Evolutionary conservation across 2,797 vertebrate genomes (phyloP).

Genomic region (Gallinago nigripennis): DNA sequence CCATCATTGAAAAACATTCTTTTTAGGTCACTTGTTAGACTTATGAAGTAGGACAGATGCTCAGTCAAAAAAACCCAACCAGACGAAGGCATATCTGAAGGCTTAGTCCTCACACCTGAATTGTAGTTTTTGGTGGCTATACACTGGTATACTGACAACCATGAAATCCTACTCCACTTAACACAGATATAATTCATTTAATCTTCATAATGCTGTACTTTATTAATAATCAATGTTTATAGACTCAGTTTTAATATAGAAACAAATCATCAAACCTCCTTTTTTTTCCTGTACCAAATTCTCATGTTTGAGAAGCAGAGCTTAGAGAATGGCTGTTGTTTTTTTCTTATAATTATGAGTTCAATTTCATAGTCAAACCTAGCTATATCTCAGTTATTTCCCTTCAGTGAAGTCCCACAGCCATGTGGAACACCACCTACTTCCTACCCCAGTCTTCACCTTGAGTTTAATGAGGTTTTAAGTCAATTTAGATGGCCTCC

Average conservation of each 20-base stretch:
- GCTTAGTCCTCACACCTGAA: not conserved
- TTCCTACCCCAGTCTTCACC: not conserved
- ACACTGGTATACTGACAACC: not conserved
- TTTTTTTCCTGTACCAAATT: not conserved
- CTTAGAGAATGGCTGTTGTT: not conserved
- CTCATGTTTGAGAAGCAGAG: not conserved
- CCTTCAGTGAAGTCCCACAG: not conserved
- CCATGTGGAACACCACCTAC: fast-evolving
- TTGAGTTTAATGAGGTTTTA: not conserved
- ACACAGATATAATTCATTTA: not conserved
- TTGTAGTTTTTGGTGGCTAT: not conserved
- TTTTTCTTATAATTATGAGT: not conserved
- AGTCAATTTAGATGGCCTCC: not conserved
- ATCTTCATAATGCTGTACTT: not conserved
- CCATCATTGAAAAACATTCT: not conserved
- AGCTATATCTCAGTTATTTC: not conserved
- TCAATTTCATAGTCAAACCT: not conserved
- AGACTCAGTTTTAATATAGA: not conserved
- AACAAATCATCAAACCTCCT: not conserved
- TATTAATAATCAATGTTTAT: not conserved
- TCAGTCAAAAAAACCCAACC: not conserved
- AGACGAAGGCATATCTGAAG: not conserved
- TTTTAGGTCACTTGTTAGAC: not conserved
- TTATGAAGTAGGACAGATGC: not conserved
- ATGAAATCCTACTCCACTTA: not conserved